Base-by-base conservation (phyloP, 2,888 invertebrate genomes). In the Lymantria dispar region DNA sequence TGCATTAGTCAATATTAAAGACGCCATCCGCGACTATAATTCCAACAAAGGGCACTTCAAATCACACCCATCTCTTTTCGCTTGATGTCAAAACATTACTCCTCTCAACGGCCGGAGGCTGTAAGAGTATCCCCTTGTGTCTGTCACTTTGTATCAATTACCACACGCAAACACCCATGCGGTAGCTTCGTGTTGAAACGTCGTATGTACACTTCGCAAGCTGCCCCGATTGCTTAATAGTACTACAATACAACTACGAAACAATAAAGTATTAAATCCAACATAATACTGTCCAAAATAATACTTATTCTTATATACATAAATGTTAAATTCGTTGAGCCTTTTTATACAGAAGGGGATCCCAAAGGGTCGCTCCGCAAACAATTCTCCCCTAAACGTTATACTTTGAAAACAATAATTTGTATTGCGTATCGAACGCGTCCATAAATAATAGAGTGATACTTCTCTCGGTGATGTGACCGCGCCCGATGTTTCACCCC, bases 361-460 rank as follows among this genome's bases (percentile, higher is more conserved):
- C 78, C 82, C 82, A 56, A 79, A 86, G 91, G 91, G 91, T 87
- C 85, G 85, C 79, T 87, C 76, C 72, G 81, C 87, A 90, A 91
- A 91, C 91, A 90, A 79, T 78, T 81, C 83, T 85, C 89, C 91
- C 91, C 89, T 89, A 88, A 90, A 89, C 88, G 89, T 88, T 90
- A 91, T 91, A 91, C 91, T 91, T 91, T 90, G 91, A 91, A 90
- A 91, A 91, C 90, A 91, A 91, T 90, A 90, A 91, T 91, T 91
- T 90, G 90, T 91, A 90, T 91, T 90, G 89, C 91, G 91, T 91
- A 91, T 90, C 90, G 91, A 90, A 91, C 88, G 88, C 84, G 83
- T 84, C 83, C 73, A 90, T 91, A 89, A 91, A 91, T 91, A 91
- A 91, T 90, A 89, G 83, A 91, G 90, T 91, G 91, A 87, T 89